A percentile compares a stretch with the other conserved stretches of the same genome.
Conservation (phyloP, 2,113 vertebrate species). For the Calonectris borealis region DNA sequence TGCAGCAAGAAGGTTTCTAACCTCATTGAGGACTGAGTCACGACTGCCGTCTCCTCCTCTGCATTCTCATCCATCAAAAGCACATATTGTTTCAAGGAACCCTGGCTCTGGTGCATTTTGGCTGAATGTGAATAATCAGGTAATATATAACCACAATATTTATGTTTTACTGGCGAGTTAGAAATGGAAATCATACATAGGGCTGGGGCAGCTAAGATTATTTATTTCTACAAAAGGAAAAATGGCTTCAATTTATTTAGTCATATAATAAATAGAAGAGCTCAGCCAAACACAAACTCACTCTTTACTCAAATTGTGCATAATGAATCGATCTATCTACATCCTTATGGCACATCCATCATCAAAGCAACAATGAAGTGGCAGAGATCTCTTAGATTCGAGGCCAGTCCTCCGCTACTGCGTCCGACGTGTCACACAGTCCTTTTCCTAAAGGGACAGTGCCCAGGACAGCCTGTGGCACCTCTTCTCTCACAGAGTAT, state of each 20-base stretch:
- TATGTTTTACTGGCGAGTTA: background rate
- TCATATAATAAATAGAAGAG: background rate
- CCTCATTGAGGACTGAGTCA: slow-evolving; percentile 28
- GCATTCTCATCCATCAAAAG: slow-evolving; percentile 30
- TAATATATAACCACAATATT: background rate
- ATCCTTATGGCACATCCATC: background rate
- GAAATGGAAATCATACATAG: background rate
- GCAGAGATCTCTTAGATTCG: background rate
- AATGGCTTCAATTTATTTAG: background rate
- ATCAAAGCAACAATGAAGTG: background rate
- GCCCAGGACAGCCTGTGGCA: background rate
- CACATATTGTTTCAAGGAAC: slow-evolving; percentile 19
- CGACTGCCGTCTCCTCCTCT: background rate
- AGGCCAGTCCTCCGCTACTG: background rate
- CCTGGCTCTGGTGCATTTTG: background rate
- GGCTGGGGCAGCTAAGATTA: background rate
- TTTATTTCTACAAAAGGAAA: background rate
- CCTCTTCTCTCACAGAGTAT: background rate
- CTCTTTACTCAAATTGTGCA: background rate
- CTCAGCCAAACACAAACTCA: background rate
- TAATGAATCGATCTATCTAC: background rate
- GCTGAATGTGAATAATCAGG: background rate
- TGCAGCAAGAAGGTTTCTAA: slow-evolving; percentile 25
- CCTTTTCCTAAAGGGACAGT: background rate
- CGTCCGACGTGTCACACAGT: rapidly evolving